These are phyloP conservation scores for Rhyacichthys aspro DNA, from an alignment of 2,797 vertebrate genomes.

Conservation along the genomic window DNA sequence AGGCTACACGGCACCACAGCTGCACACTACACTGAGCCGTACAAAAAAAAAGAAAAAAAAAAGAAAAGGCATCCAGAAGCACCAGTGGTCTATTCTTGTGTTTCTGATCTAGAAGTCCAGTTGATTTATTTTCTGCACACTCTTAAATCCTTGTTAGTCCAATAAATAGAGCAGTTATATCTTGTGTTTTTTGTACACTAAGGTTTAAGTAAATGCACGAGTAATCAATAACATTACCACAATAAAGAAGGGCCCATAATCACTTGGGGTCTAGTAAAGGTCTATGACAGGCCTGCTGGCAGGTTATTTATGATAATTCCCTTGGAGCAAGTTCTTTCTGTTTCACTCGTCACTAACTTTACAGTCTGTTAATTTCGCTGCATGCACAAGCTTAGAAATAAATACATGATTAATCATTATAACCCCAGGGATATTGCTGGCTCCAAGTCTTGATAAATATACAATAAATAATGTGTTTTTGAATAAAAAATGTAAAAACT, in stretches of 20 bases:
- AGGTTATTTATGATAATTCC: conserved; percentile 18
- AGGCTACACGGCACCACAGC: conserved; percentile 18
- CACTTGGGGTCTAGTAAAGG: conserved; percentile 8
- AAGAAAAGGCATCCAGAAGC: background rate
- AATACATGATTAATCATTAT: background rate
- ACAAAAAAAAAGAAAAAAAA: conserved; percentile 22
- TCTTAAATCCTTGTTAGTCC: too few species aligned
- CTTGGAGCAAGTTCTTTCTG: conserved; percentile 9
- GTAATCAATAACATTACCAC: background rate
- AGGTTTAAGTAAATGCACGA: too few species aligned
- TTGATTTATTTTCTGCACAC: too few species aligned
- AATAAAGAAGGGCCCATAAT: background rate
- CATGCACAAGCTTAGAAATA: background rate
- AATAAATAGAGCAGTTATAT: too few species aligned
- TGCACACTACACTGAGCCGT: conserved; percentile 6
- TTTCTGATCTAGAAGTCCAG: too few species aligned
- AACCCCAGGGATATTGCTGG: background rate
- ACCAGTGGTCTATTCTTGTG: background rate
- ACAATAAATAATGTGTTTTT: background rate
- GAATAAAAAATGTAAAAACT: conserved; percentile 13
- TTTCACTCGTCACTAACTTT: conserved; percentile 16
- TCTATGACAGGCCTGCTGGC: background rate
- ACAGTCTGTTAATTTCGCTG: conserved; percentile 11
- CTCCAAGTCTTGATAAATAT: too few species aligned
- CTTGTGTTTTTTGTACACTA: too few species aligned